phyloP scores from a whole-genome alignment of 2,888 invertebrate species.

The Dasysyrphus tricinctus region DNA sequence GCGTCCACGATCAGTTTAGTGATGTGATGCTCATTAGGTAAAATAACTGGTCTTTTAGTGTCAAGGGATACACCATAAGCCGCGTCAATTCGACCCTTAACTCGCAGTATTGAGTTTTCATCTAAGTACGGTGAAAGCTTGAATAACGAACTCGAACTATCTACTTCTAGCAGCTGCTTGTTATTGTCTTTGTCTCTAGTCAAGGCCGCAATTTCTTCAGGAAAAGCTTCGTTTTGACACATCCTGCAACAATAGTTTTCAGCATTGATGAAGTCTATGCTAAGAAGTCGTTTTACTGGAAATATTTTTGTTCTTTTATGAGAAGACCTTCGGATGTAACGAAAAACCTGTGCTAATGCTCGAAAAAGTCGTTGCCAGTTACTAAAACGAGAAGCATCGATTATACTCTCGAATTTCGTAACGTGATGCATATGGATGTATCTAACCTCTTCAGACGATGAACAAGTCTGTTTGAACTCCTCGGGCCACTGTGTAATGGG shows the following conservation, averaged over 20 bases:
- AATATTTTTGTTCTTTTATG: not conserved
- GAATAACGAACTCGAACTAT: too few species aligned
- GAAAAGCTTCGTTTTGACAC: not conserved
- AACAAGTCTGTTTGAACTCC: not conserved
- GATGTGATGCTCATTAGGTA: too few species aligned
- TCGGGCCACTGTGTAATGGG: not conserved
- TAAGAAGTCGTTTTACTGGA: not conserved
- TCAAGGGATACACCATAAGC: too few species aligned
- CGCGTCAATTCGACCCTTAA: too few species aligned
- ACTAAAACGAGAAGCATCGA: not conserved
- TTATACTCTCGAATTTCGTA: not conserved
- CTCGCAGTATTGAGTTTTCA: not conserved
- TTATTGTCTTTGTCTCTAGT: not conserved
- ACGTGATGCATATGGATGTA: not conserved
- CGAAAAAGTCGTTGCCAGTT: not conserved
- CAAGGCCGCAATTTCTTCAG: not conserved
- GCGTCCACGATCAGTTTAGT: too few species aligned
- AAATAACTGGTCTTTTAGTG: too few species aligned
- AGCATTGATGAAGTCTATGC: not conserved
- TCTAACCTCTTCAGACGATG: not conserved
- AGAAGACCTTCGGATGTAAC: not conserved
- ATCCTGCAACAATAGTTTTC: not conserved
- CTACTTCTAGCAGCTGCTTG: not conserved
- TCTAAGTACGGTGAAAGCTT: too few species aligned
- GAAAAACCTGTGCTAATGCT: slow-evolving; percentile 1